Evolutionary conservation across 2,888 invertebrate genomes (phyloP).

Genomic region (Notodonta dromedarius): DNA sequence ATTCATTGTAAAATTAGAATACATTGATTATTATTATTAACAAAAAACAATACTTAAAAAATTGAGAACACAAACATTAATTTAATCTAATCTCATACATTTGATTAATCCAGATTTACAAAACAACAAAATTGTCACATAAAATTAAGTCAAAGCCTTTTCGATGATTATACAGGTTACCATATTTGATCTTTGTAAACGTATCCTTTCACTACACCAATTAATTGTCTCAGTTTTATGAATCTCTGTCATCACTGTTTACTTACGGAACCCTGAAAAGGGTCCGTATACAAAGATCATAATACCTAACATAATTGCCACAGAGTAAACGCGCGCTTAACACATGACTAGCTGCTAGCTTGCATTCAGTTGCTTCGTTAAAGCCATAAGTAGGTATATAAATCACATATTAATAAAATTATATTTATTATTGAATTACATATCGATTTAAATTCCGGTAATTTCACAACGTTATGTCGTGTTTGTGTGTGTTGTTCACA

Average conservation of each 20-base stretch:
- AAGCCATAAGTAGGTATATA: not conserved
- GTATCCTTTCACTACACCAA: not conserved
- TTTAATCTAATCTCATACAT: constrained; percentile 36
- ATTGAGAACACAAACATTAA: constrained; percentile 39
- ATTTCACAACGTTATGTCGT: not conserved
- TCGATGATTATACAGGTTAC: no score
- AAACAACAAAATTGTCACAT: constrained; percentile 9
- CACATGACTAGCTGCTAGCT: constrained; percentile 6
- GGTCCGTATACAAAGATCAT: no score
- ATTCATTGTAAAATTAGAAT: constrained; percentile 42
- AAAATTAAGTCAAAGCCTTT: no score
- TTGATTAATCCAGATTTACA: constrained; percentile 22
- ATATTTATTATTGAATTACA: no score
- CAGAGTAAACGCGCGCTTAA: not conserved
- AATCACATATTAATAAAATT: no score
- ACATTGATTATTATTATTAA: constrained; percentile 25
- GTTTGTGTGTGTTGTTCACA: no score
- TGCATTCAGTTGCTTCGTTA: constrained; percentile 1
- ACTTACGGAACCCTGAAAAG: not conserved
- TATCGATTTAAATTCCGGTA: not conserved
- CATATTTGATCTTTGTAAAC: not conserved
- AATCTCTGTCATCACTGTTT: not conserved
- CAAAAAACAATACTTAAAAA: constrained; percentile 28
- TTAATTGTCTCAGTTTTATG: not conserved
- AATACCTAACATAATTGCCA: not conserved